phyloP scores from a whole-genome alignment of 1,140 invertebrate species.

The Charaxes varanes region DNA sequence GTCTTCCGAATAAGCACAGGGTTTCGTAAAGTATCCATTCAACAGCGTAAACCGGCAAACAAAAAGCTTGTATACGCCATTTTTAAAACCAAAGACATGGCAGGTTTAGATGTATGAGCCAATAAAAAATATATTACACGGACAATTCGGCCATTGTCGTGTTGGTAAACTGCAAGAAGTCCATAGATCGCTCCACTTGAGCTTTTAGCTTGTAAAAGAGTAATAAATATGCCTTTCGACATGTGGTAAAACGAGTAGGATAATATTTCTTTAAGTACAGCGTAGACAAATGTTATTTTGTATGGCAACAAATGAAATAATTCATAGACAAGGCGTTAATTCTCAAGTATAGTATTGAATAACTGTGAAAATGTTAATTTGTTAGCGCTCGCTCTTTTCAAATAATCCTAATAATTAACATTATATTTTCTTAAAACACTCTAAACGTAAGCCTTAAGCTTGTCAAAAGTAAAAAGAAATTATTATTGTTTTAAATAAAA shows the following conservation, averaged over 20 bases:
- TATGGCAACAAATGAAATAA: constrained; percentile 56
- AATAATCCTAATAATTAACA: no score
- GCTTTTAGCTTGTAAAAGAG: constrained; percentile 71
- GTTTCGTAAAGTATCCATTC: constrained; percentile 64
- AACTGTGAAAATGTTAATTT: no score
- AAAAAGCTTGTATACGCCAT: constrained; percentile 76
- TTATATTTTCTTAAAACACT: no score
- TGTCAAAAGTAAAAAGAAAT: no score
- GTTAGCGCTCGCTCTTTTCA: no score
- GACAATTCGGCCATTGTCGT: constrained; percentile 73
- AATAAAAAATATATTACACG: constrained; percentile 73
- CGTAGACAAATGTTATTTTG: constrained; percentile 33
- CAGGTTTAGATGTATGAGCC: constrained; percentile 69
- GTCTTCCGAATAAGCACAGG: constrained; percentile 50
- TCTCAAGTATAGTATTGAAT: no score
- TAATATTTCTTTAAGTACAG: constrained; percentile 46
- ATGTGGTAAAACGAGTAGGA: constrained; percentile 68
- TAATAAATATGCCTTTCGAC: constrained; percentile 69
- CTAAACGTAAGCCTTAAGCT: no score
- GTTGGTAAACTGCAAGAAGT: constrained; percentile 73
- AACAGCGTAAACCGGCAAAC: constrained; percentile 74
- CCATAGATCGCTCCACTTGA: constrained; percentile 72
- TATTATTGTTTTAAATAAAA: no score
- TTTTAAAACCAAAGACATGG: constrained; percentile 76
- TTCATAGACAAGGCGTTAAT: no score